Evolutionary conservation across 23 tunicate genomes (phyloP), one percentile per base, ranked within the genome.

Genomic region (Corella eumyota): DNA sequence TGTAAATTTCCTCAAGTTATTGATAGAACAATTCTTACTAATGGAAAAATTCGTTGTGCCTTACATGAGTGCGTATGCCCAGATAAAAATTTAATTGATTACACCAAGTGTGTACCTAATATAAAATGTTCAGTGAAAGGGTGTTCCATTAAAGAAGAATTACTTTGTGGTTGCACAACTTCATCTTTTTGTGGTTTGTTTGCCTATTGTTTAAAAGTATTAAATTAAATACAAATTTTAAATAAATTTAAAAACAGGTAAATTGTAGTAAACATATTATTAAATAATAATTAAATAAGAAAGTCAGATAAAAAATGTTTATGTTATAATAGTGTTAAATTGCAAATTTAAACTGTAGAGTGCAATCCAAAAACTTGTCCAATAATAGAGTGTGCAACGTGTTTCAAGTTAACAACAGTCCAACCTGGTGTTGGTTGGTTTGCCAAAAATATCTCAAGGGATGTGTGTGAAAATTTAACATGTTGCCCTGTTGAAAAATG

Each of bases 21-120:
- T 22, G 28, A 62, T 15, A 9, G 25, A 1, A 62, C 68, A 3
- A 33, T 15, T n/a, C n/a, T n/a, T 4, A 2, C 44, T 11, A 38
- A 15, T 2, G 52, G 44, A 3, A 32, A 52, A 1, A 1, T 38
- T 3, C 26, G 30, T 32, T 62, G 68, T 38, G 44, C 23, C 4
- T 38, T 38, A 22, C 48, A 37, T 11, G 68, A 38, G 6, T 62
- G 68, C 13, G 53, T 62, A 23, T 62, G 68, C 23, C 68, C 68
- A 7, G 15, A 36, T 34, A 38, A 38, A 3, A 25, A 21, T n/a
- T 32, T 52, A 6, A 37, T 51, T 25, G 48, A 15, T 9, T n/a
- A 51, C 22, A 19, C 5, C 6, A 51, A 34, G 2, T 62, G 68
- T 35, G 68, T 62, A 15, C 33, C 2, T 2, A 27, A 34, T 22